phyloP scores from a whole-genome alignment of 2,113 vertebrate species.

The Mesocricetus auratus region DNA sequence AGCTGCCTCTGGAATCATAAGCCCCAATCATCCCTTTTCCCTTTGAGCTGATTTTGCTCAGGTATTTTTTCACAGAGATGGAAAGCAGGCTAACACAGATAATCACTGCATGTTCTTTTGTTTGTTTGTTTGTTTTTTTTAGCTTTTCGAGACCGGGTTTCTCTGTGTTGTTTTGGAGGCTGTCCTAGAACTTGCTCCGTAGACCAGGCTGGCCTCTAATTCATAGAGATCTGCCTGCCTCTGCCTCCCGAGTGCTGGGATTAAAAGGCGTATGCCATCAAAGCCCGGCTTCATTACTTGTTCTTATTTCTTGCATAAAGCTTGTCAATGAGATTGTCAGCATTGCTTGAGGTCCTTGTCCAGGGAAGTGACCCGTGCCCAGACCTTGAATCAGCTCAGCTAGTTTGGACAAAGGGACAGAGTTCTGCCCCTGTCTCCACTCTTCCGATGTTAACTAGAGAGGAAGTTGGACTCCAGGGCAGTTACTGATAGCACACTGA shows the following conservation, averaged over 20 bases:
- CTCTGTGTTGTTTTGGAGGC: too few species aligned
- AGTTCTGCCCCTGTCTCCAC: neutral
- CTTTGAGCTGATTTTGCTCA: neutral
- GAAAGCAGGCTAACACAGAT: neutral
- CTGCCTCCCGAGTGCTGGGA: too few species aligned
- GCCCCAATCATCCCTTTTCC: neutral
- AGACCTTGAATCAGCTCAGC: neutral
- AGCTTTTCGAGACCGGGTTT: too few species aligned
- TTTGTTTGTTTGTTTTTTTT: too few species aligned
- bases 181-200: too few species aligned
- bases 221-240: too few species aligned
- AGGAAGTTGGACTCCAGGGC: neutral
- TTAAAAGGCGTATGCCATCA: too few species aligned
- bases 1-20: neutral
- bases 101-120: neutral
- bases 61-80: neutral
- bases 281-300: too few species aligned
- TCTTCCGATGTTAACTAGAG: neutral
- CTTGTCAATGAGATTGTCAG: neutral
- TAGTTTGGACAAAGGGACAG: neutral
- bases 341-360: neutral
- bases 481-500: neutral
- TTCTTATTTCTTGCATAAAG: slow-evolving; percentile 11
- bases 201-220: too few species aligned
- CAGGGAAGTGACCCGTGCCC: neutral